Evolutionary conservation across 2,888 invertebrate genomes (phyloP).

Genomic region (Ariolimax columbianus): DNA sequence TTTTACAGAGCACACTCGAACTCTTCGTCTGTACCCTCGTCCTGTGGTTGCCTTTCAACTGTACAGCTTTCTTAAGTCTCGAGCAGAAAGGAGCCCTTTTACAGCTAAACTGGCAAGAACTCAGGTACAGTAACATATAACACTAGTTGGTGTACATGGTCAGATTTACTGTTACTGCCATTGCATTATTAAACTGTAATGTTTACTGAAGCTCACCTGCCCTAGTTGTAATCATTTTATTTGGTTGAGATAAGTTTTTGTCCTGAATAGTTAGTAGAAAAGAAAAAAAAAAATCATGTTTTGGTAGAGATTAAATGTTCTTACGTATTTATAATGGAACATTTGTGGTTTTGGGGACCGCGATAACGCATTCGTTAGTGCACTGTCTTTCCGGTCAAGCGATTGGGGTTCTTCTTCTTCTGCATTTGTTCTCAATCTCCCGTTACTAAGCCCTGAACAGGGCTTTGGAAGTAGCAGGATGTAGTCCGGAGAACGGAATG

Average conservation of each 20-base stretch:
- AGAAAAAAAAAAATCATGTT: no score
- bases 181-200: not conserved
- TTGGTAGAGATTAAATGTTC: no score
- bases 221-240: no score
- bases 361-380: no score
- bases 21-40: constrained; percentile 94
- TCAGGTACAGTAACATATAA: constrained; percentile 83
- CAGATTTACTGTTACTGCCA: not conserved
- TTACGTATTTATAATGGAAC: no score
- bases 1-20: constrained; percentile 98
- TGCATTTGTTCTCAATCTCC: no score
- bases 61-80: constrained; percentile 95
- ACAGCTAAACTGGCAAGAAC: constrained; percentile 94
- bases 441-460: no score
- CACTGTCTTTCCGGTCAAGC: no score
- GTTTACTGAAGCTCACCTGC: not conserved
- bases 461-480: no score
- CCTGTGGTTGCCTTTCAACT: constrained; percentile 99
- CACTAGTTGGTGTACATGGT: not conserved
- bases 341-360: no score
- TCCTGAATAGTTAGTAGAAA: not conserved
- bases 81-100: constrained; percentile 92
- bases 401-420: no score
- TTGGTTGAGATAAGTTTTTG: not conserved
- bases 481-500: no score